Percentiles rank a stretch among this genome's conserved stretches.
Conservation (phyloP, 2,113 vertebrate genomes). For the Salvelinus sp. region DNA sequence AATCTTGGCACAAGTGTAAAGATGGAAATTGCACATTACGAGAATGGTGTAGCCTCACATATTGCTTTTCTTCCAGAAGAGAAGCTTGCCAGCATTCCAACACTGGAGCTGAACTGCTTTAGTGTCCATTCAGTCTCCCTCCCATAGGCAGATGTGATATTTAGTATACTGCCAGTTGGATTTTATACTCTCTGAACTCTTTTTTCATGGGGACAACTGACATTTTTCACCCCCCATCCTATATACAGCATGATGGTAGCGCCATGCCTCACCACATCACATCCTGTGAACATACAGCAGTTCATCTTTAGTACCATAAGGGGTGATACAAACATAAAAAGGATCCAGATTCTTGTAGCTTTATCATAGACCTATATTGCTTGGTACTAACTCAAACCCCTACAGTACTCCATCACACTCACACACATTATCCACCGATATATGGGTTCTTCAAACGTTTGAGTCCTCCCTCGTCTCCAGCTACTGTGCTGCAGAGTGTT, state of each 20-base stretch:
- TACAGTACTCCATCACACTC: background rate
- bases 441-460: slow-evolving; percentile 12
- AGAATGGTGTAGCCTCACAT: slow-evolving; percentile 1
- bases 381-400: too few relatives aligned
- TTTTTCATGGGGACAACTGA: slow-evolving; percentile 4
- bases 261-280: background rate
- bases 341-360: background rate
- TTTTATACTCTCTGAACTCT: background rate
- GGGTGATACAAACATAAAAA: background rate
- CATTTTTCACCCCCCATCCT: background rate
- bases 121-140: background rate
- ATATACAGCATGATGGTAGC: background rate
- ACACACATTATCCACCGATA: background rate
- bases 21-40: background rate
- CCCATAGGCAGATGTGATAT: slow-evolving; percentile 3
- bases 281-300: background rate
- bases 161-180: slow-evolving; percentile 1
- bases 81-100: background rate
- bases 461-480: background rate
- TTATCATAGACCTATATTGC: too few relatives aligned
- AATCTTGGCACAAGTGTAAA: slow-evolving; percentile 14
- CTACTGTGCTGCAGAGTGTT: slow-evolving; percentile 2
- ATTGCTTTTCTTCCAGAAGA: background rate
- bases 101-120: background rate
- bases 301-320: background rate